Evolutionary conservation across 2,113 vertebrate genomes (phyloP).

Genomic region (Verasper variegatus): DNA sequence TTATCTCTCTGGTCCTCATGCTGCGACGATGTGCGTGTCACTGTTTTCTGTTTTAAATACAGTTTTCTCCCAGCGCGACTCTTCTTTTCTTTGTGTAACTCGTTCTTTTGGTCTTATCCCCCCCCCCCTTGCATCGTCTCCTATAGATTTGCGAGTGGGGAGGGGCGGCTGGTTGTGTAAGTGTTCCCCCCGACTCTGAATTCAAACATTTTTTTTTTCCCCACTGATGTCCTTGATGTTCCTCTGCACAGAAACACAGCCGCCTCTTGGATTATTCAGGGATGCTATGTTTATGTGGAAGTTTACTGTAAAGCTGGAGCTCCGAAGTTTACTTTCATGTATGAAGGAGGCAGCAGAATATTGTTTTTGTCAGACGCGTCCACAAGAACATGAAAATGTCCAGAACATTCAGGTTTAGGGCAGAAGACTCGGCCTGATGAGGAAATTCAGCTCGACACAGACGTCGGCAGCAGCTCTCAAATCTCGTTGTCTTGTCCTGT

Average conservation of each 20-base stretch:
- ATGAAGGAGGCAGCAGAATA: no score
- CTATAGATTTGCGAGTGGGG: background rate
- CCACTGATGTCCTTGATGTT: background rate
- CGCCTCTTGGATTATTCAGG: background rate
- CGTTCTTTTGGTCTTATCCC: background rate
- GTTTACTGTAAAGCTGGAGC: background rate
- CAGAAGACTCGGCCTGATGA: no score
- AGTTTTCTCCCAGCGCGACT: background rate
- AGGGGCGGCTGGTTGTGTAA: background rate
- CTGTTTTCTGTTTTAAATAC: conserved; percentile 6
- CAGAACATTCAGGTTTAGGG: no score
- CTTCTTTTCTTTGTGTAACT: background rate
- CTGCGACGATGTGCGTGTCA: background rate
- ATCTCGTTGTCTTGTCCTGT: no score
- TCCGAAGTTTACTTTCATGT: no score
- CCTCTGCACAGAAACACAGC: background rate
- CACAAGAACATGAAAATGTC: no score
- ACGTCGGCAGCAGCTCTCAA: no score
- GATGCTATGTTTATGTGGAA: background rate
- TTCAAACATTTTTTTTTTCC: background rate
- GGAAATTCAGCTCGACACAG: no score
- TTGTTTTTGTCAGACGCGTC: no score
- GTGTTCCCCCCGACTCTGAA: background rate
- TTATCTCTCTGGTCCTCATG: conserved; percentile 28
- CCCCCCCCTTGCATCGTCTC: background rate